Base-by-base conservation (phyloP, 2,888 invertebrate genomes). In the Nephrotoma appendiculata region DNA sequence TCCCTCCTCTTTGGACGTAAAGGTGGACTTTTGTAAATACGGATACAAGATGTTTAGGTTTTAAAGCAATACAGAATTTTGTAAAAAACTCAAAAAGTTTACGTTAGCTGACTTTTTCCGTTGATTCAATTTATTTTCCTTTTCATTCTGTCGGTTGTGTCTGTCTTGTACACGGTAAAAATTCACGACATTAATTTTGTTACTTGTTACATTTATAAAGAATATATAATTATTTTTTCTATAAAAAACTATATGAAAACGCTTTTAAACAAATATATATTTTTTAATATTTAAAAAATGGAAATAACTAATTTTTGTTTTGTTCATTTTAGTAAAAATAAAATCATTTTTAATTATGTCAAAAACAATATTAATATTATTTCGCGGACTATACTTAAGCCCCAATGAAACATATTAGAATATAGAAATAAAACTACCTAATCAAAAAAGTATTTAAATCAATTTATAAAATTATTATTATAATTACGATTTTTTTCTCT, bases 1-100 rank as follows among this genome's bases (percentile, higher is more conserved):
- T 94, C 95, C 87, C 92, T 96, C 89, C 92, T 97, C 86, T 97
- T 97, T 91, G 97, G 97, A 52, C 93, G 97, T 88, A 97, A 97
- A 90, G 97, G 97, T 86, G 97, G 97, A 86, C 93, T 96, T 89
- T 94, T 96, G 89, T 95, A 94, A 91, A 44, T 44, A 31, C 31
- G 31, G 31, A 31, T 31, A 85, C 6, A 45, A 45, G 45, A 84
- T 84, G n/a, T 15, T 42, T 84, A 84, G 42, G 41, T 84, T 84
- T 84, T 41, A 84, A 15, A 84, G 84, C 41, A 84, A 84, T 42
- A 84, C 43, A 84, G 15, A 42, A 84, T 84, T 43, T 84, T 84
- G 7, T 83, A 83, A n/a, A n/a, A n/a, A 84, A 42, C 41, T 84
- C 41, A 42, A 84, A 42, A 83, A 42, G 41, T 31, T 71, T 57